These are phyloP conservation scores for Naja naja DNA, from an alignment of 2,113 vertebrate genomes.

Conservation along the genomic window DNA sequence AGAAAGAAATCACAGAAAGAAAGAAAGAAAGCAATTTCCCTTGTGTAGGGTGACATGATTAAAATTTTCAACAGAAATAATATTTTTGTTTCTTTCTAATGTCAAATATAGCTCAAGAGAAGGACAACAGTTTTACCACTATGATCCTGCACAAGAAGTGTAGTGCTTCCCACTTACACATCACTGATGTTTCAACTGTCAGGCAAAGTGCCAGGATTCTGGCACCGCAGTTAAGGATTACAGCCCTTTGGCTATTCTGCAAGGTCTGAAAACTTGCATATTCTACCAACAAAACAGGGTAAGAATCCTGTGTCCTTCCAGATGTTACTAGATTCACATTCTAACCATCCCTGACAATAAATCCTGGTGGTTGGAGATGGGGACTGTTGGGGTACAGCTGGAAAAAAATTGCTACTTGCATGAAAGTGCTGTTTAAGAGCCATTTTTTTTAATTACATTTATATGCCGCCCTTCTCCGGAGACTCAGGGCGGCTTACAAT, in stretches of 20 bases:
- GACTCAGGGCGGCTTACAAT: no score
- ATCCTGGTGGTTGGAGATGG: background rate
- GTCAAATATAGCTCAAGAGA: background rate
- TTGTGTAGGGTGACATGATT: background rate
- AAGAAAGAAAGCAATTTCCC: background rate
- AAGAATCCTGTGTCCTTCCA: background rate
- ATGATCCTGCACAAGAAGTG: background rate
- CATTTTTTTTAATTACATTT: no score
- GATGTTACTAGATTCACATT: background rate
- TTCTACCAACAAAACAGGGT: background rate
- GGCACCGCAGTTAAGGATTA: background rate
- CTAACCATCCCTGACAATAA: background rate
- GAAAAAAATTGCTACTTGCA: background rate
- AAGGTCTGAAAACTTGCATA: background rate
- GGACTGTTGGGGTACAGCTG: background rate
- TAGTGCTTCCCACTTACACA: background rate
- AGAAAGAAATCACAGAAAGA: background rate
- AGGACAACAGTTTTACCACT: background rate
- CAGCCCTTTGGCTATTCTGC: background rate
- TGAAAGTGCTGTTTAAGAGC: background rate
- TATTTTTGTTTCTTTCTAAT: background rate
- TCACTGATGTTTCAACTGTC: background rate
- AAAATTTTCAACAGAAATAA: background rate
- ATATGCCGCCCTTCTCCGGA: no score
- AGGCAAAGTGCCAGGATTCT: background rate